Percentiles rank a stretch among this genome's conserved stretches.
These are phyloP conservation scores for Eufriesea mexicana DNA, from an alignment of 1,140 invertebrate genomes.

Conservation along the genomic window DNA sequence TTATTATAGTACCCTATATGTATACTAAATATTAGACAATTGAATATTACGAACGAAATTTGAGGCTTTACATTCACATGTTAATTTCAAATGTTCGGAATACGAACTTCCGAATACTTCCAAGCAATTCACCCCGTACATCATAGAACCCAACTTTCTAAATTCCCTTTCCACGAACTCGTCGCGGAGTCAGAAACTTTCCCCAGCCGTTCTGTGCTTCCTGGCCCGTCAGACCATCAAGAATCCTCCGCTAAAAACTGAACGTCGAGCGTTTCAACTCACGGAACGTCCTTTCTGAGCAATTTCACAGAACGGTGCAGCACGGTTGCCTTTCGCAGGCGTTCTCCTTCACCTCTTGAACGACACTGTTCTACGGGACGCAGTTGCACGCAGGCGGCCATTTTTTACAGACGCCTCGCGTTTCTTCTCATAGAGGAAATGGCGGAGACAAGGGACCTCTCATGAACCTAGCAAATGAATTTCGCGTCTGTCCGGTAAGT, in stretches of 20 bases:
- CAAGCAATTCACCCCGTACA: not conserved
- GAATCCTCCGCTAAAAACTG: not conserved
- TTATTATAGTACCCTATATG: too few relatives aligned
- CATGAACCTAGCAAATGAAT: conserved; percentile 20
- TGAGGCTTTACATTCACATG: too few relatives aligned
- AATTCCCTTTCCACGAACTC: not conserved
- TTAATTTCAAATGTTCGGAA: too few relatives aligned
- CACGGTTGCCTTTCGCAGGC: not conserved
- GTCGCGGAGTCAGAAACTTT: not conserved
- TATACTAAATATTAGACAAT: too few relatives aligned
- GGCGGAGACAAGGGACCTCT: not conserved
- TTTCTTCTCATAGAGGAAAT: conserved; percentile 35
- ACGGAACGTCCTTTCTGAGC: not conserved
- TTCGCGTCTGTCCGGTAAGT: conserved; percentile 5
- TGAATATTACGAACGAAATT: too few relatives aligned
- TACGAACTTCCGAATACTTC: not conserved
- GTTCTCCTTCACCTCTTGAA: not conserved
- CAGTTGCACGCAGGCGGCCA: conserved; percentile 3
- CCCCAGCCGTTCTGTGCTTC: not conserved
- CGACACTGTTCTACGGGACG: not conserved
- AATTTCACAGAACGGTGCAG: conserved; percentile 14
- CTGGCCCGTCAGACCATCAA: not conserved
- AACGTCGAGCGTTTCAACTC: not conserved
- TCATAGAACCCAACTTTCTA: not conserved
- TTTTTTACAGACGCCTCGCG: conserved; percentile 7